Percentiles rank a stretch among this genome's conserved stretches.
phyloP scores from a whole-genome alignment of 2,113 vertebrate genomes.

The Hippopotamus amphibius region DNA sequence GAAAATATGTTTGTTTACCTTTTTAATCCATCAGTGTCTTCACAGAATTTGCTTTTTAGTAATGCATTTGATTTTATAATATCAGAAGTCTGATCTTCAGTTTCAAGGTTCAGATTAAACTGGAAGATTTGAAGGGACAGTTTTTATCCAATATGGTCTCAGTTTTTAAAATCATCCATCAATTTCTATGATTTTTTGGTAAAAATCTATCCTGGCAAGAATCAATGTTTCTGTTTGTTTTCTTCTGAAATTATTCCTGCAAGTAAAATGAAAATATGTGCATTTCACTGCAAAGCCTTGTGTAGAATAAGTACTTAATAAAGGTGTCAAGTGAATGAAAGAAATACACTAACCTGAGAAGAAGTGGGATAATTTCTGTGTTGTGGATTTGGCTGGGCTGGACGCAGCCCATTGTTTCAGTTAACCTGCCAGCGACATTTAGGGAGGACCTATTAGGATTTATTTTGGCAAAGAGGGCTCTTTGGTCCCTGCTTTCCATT shows the following conservation, averaged over 20 bases:
- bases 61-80: not conserved
- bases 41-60: not conserved
- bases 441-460: not conserved
- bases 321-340: not conserved
- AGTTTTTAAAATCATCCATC: not conserved
- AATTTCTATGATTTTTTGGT: not conserved
- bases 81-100: not conserved
- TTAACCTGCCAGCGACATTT: not conserved
- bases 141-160: not conserved
- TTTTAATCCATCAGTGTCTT: not conserved
- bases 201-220: not conserved
- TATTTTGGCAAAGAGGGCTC: not conserved
- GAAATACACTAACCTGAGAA: not conserved
- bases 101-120: not conserved
- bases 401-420: not conserved
- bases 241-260: not conserved
- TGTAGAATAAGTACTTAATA: not conserved
- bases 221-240: not conserved
- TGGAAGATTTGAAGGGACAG: not conserved
- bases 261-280: not conserved
- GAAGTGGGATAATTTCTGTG: not conserved
- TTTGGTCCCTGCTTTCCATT: not conserved
- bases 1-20: not conserved
- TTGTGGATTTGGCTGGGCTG: not conserved
- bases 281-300: not conserved